Conservation (phyloP, 1,140 invertebrate genomes). For the Apocrypta bakeri region DNA sequence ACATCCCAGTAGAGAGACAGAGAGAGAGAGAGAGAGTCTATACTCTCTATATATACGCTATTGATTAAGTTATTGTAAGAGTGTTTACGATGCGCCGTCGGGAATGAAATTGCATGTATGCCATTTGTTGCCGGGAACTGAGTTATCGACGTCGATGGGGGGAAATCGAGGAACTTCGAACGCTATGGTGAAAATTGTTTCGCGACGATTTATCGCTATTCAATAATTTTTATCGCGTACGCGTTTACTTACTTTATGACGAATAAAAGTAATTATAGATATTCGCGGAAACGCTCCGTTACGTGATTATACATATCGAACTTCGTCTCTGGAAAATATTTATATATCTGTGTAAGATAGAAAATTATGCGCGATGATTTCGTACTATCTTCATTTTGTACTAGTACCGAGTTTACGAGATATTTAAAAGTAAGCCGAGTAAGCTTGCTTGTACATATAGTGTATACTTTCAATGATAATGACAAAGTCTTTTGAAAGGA, state of each 20-base stretch:
- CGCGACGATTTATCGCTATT: background rate
- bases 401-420: background rate
- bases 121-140: background rate
- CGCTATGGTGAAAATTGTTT: background rate
- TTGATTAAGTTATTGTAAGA: constrained; percentile 27
- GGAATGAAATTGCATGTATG: background rate
- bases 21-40: too few species aligned
- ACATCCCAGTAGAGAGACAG: background rate
- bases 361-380: too few species aligned
- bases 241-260: background rate
- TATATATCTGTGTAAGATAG: background rate
- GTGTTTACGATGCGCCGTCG: background rate
- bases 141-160: background rate
- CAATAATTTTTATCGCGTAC: background rate
- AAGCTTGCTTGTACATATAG: background rate
- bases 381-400: too few species aligned
- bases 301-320: background rate
- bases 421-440: background rate
- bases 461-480: background rate
- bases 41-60: too few species aligned
- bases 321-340: background rate
- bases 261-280: background rate
- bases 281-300: background rate
- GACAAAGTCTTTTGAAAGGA: background rate
- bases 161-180: background rate